These are phyloP conservation scores for Sander vitreus DNA, from an alignment of 2,113 vertebrate genomes.

Conservation along the genomic window DNA sequence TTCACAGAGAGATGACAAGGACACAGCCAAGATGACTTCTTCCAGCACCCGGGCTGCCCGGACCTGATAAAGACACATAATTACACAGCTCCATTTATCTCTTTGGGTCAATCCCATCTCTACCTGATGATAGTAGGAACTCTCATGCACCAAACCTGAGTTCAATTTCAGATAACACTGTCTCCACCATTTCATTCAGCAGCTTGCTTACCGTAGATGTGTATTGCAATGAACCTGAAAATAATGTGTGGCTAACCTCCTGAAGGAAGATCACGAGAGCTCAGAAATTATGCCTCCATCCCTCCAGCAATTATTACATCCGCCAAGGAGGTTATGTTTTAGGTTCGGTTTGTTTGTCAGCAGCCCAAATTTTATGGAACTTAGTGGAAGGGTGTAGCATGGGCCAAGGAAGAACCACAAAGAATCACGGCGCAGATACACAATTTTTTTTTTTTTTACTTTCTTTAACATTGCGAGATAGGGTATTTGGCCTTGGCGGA, in stretches of 20 bases:
- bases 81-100: slow-evolving; percentile 78
- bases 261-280: slow-evolving; percentile 36
- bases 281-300: slow-evolving; percentile 27
- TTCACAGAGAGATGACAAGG: slow-evolving; percentile 75
- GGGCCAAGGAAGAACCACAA: too few relatives aligned
- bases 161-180: slow-evolving; percentile 83
- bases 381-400: too few relatives aligned
- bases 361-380: too few relatives aligned
- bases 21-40: slow-evolving; percentile 66
- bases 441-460: too few relatives aligned
- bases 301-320: neutral
- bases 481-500: too few relatives aligned
- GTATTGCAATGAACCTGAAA: slow-evolving; percentile 51
- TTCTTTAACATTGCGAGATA: too few relatives aligned
- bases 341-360: too few relatives aligned
- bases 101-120: slow-evolving; percentile 71
- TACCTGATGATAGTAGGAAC: slow-evolving; percentile 61
- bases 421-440: too few relatives aligned
- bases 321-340: too few relatives aligned
- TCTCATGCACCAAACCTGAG: slow-evolving; percentile 54
- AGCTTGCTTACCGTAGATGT: slow-evolving; percentile 41
- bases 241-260: slow-evolving; percentile 47
- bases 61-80: slow-evolving; percentile 81
- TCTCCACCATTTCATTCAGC: slow-evolving; percentile 67
- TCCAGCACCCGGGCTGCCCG: slow-evolving; percentile 60